Evolutionary conservation across 2,113 vertebrate genomes (phyloP), one percentile per base, ranked within the genome.

Genomic region (Theristicus caerulescens): DNA sequence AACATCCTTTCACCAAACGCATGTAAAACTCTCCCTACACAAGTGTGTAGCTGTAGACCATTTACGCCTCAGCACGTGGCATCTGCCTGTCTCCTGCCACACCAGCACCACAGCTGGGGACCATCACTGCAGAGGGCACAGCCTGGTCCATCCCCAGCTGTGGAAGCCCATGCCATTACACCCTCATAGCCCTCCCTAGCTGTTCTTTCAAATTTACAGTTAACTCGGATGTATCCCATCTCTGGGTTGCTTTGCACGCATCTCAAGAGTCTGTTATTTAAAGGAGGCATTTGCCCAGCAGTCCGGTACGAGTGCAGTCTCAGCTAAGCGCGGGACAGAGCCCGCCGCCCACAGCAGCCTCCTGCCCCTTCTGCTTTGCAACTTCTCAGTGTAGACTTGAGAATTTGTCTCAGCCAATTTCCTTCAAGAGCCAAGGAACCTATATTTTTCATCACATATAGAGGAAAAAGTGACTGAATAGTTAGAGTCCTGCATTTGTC

Each of bases 181-280:
- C 19, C 19, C 24, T 57, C 22, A 13, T 13, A 62, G 15, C 17
- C 46, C 6, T 18, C 44, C 2, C 29, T 13, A 0, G 2, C 27
- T 44, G 10, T 2, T 38, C 62, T 71, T 46, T 27, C 38, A 51
- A 42, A n/a, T 4, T 6, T 19, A 3, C 40, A 66, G 36, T 10
- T 47, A 31, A 9, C 32, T 51, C 14, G 6, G n/a, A 16, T 8
- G 11, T 0, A 15, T 8, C 54, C 5, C 49, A 34, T 8, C 52
- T 24, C 74, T 31, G 20, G 2, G 0, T 4, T 17, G 6, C 52
- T 38, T 9, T 26, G 18, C n/a, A 31, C 0, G 0, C 13, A 8
- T 3, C 40, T 69, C 24, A 24, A 38, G 21, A 14, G 19, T 6
- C 21, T 29, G 10, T 38, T 40, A 16, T 31, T 86, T 6, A 11